Conservation (phyloP, 2,888 invertebrate genomes). For the Eurois occulta region DNA sequence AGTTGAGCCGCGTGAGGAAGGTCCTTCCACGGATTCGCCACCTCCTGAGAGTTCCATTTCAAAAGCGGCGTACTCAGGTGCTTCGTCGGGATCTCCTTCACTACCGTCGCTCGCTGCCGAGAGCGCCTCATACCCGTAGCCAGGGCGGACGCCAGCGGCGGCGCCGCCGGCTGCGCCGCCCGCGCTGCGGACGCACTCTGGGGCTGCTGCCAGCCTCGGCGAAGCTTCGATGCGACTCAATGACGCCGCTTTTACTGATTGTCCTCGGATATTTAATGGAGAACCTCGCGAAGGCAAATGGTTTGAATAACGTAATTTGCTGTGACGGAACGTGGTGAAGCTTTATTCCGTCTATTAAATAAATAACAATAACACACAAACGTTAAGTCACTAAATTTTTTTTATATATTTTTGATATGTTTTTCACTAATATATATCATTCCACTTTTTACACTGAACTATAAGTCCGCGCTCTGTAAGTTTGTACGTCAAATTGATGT, state of each 20-base stretch:
- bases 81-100: conserved; percentile 85
- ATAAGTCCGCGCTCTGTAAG: conserved; percentile 10
- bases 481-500: conserved; percentile 16
- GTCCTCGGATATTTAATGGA: conserved; percentile 82
- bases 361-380: conserved; percentile 53
- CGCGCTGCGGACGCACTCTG: conserved; percentile 80
- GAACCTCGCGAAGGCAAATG: conserved; percentile 83
- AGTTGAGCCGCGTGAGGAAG: conserved; percentile 88
- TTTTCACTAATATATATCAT: conserved; percentile 56
- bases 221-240: conserved; percentile 87
- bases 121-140: conserved; percentile 88
- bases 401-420: conserved; percentile 44
- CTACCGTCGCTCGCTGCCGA: conserved; percentile 88
- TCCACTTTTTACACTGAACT: conserved; percentile 52
- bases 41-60: conserved; percentile 87
- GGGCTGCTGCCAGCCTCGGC: conserved; percentile 83
- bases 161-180: conserved; percentile 77
- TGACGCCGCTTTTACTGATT: conserved; percentile 85
- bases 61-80: conserved; percentile 85
- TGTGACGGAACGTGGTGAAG: conserved; percentile 89
- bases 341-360: conserved; percentile 70
- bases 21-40: conserved; percentile 84
- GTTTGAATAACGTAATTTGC: conserved; percentile 87
- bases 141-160: conserved; percentile 86
- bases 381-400: conserved; percentile 45